These are phyloP conservation scores for Ammodytes marinus DNA, from an alignment of 2,113 vertebrate genomes.

Conservation along the genomic window DNA sequence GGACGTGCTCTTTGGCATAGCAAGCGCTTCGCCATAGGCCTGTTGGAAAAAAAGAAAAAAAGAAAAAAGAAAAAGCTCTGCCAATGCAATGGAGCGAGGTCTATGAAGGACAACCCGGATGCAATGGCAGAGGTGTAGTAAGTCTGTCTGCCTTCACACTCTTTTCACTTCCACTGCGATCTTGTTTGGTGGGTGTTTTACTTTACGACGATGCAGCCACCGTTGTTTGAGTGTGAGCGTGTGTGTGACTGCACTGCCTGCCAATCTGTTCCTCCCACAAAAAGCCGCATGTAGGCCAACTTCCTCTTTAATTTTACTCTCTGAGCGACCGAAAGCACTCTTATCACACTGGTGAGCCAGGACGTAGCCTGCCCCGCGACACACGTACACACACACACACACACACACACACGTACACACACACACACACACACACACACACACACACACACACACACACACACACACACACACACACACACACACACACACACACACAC, in stretches of 20 bases:
- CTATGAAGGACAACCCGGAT: slow-evolving; percentile 70
- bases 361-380: background rate
- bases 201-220: background rate
- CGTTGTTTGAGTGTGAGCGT: slow-evolving; percentile 27
- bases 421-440: too few relatives aligned
- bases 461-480: too few relatives aligned
- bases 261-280: slow-evolving; percentile 42
- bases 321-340: slow-evolving; percentile 26
- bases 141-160: background rate
- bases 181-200: background rate
- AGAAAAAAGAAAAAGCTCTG: too few relatives aligned
- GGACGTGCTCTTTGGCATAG: slow-evolving; percentile 79
- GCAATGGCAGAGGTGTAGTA: slow-evolving; percentile 19
- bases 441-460: too few relatives aligned
- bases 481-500: too few relatives aligned
- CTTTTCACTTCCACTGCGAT: background rate
- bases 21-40: slow-evolving; percentile 68
- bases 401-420: too few relatives aligned
- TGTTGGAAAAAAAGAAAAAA: too few relatives aligned
- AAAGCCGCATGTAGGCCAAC: slow-evolving; percentile 42
- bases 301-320: slow-evolving; percentile 57
- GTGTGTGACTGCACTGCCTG: slow-evolving; percentile 1
- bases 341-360: slow-evolving; percentile 44
- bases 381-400: too few relatives aligned
- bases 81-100: slow-evolving; percentile 53